Evolutionary conservation across 2,888 invertebrate genomes (phyloP).

Genomic region (Leucophenga montana): DNA sequence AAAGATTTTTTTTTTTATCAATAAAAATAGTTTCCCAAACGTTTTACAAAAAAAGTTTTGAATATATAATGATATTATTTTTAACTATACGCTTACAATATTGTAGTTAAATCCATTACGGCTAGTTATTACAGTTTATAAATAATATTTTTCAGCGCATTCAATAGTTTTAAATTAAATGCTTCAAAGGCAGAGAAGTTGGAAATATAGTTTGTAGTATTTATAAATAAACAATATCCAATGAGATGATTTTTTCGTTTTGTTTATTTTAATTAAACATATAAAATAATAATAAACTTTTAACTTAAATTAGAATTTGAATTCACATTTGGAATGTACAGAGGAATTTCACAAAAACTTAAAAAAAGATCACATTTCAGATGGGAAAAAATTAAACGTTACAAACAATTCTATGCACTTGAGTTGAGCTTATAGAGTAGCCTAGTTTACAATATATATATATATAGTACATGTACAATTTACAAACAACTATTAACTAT

Average conservation of each 20-base stretch:
- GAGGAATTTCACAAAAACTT: not conserved
- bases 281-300: too few species aligned
- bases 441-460: constrained; percentile 17
- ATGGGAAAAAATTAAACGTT: constrained; percentile 9
- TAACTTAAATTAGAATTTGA: too few species aligned
- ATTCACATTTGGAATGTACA: constrained; percentile 11
- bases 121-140: not conserved
- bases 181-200: constrained; percentile 41
- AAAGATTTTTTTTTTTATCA: too few species aligned
- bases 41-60: not conserved
- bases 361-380: constrained; percentile 22
- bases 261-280: too few species aligned
- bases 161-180: constrained; percentile 45
- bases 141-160: not conserved
- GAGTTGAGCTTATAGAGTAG: not conserved
- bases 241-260: too few species aligned
- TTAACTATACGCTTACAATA: not conserved
- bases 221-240: too few species aligned
- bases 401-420: not conserved
- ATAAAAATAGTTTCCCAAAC: too few species aligned
- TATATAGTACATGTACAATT: not conserved
- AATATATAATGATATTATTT: too few species aligned
- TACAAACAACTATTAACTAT: constrained; percentile 1
- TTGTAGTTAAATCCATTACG: not conserved
- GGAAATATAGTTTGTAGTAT: too few species aligned